phyloP scores from a whole-genome alignment of 2,888 invertebrate genomes.

The Eurytoma californica region DNA sequence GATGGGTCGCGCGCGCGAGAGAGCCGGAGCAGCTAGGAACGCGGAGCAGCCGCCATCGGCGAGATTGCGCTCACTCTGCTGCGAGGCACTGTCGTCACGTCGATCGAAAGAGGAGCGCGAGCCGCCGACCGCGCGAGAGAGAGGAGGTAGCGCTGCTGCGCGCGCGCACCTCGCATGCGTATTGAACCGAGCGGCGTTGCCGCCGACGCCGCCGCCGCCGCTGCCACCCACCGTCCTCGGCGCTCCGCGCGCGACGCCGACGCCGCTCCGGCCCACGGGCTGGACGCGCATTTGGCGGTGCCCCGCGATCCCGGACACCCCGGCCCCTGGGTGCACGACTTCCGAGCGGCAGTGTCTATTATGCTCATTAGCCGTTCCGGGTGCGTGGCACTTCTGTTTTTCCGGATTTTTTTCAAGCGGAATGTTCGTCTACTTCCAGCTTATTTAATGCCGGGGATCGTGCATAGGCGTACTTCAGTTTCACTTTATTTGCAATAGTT shows the following conservation, averaged over 20 bases:
- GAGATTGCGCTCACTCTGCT: conserved; percentile 59
- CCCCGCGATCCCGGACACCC: neutral
- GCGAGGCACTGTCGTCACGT: conserved; percentile 66
- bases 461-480: too few species aligned
- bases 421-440: too few species aligned
- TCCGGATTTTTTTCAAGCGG: too few species aligned
- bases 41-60: conserved; percentile 65
- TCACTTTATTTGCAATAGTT: too few species aligned
- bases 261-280: neutral
- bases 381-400: too few species aligned
- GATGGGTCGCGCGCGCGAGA: neutral
- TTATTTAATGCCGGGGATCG: too few species aligned
- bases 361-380: too few species aligned
- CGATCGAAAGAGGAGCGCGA: conserved; percentile 70
- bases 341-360: too few species aligned
- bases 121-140: conserved; percentile 1
- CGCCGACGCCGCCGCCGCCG: conserved; percentile 19
- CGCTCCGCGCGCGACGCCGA: neutral
- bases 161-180: conserved; percentile 73
- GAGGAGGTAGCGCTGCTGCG: conserved; percentile 59
- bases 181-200: conserved; percentile 64
- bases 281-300: neutral
- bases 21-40: conserved; percentile 46
- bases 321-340: too few species aligned
- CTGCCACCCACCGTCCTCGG: neutral